Conservation (phyloP, 2,888 invertebrate species). For the Scelioninae gen. 2 region DNA sequence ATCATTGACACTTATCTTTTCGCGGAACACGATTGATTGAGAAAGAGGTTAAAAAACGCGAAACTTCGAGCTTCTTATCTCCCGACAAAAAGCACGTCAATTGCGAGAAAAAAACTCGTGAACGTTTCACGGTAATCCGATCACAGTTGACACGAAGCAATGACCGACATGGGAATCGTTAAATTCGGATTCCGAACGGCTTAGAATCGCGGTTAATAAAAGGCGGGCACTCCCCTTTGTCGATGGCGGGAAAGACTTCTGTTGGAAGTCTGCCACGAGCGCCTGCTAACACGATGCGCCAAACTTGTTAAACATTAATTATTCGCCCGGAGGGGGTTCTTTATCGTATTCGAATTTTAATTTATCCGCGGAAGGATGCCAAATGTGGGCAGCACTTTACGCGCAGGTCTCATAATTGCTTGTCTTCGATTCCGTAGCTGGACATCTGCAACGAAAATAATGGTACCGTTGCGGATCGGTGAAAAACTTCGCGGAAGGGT, state of each 20-base stretch:
- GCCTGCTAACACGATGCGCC: slow-evolving; percentile 35
- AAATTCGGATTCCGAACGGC: slow-evolving; percentile 10
- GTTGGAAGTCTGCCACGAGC: slow-evolving; percentile 61
- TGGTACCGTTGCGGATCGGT: too few relatives aligned
- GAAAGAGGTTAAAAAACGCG: too few relatives aligned
- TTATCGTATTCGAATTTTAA: slow-evolving; percentile 38
- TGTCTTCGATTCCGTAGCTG: too few relatives aligned
- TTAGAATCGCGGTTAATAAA: slow-evolving; percentile 29
- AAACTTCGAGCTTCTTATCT: too few relatives aligned
- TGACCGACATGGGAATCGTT: not conserved
- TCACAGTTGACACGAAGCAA: not conserved
- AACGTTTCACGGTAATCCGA: too few relatives aligned
- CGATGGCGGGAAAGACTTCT: slow-evolving; percentile 57
- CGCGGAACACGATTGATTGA: too few relatives aligned
- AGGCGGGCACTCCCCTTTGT: slow-evolving; percentile 39
- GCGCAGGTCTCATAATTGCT: slow-evolving; percentile 1
- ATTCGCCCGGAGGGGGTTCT: slow-evolving; percentile 41
- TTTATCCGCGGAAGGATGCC: slow-evolving; percentile 20
- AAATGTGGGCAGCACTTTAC: slow-evolving; percentile 26
- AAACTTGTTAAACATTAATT: slow-evolving; percentile 61
- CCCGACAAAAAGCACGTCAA: too few relatives aligned
- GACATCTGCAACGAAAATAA: too few relatives aligned
- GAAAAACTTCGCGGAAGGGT: too few relatives aligned
- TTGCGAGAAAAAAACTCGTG: too few relatives aligned
- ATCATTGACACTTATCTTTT: too few relatives aligned